Percentiles rank a stretch among this genome's conserved stretches.
phyloP scores from a whole-genome alignment of 1,140 invertebrate genomes.

The Lasioglossum albipes region DNA sequence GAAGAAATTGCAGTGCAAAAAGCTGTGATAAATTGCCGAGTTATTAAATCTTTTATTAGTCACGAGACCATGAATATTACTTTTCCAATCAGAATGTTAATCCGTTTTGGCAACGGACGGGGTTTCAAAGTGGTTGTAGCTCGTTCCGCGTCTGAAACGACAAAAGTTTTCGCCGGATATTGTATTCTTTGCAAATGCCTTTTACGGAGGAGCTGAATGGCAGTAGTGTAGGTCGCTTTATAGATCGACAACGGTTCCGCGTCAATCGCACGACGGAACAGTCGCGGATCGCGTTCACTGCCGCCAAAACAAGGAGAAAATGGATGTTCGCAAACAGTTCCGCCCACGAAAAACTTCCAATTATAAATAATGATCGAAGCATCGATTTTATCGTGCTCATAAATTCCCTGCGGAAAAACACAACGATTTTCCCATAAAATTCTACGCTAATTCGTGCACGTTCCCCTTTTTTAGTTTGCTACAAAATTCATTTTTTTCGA shows the following conservation, averaged over 20 bases:
- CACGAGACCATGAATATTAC: not conserved
- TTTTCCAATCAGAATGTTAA: not conserved
- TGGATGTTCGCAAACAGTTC: not conserved
- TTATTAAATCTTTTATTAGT: not conserved
- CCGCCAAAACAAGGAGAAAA: not conserved
- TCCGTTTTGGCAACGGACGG: not conserved
- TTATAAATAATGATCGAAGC: not conserved
- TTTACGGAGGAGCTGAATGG: not conserved
- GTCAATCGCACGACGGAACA: not conserved
- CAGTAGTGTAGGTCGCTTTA: slow-evolving; percentile 33
- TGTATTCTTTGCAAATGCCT: not conserved
- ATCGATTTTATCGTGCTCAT: not conserved
- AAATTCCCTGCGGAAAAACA: not conserved
- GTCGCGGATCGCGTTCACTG: not conserved
- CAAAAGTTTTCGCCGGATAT: slow-evolving; percentile 21
- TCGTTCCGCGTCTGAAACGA: not conserved
- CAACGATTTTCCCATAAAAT: not conserved
- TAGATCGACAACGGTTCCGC: not conserved
- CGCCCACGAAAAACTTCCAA: not conserved
- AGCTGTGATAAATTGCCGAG: too few relatives aligned
- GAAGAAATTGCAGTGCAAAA: too few relatives aligned
- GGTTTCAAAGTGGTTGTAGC: not conserved
- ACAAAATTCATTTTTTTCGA: too few relatives aligned
- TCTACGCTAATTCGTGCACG: too few relatives aligned
- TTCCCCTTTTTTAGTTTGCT: too few relatives aligned